Conservation (phyloP, 2,113 vertebrate species). For the Leptobrachium ailaonicum region DNA sequence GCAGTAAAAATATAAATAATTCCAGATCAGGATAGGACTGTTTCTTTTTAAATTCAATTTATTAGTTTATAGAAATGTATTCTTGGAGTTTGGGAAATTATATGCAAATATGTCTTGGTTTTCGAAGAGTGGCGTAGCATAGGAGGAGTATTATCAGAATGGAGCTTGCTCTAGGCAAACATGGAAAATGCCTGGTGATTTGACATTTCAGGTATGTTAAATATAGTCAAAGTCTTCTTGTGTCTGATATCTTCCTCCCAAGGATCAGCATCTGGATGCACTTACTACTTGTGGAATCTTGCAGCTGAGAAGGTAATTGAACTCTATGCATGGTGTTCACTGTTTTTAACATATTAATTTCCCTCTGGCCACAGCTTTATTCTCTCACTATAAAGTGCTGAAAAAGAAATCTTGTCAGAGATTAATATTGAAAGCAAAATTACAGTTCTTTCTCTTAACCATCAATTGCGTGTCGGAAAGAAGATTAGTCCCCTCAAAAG, state of each 20-base stretch:
- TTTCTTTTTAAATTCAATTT: no score
- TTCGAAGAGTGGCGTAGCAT: not conserved
- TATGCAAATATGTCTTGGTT: not conserved
- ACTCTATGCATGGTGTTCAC: not conserved
- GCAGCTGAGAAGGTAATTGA: constrained; percentile 26
- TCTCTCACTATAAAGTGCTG: constrained; percentile 33
- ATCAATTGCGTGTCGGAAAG: not conserved
- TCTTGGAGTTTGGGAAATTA: not conserved
- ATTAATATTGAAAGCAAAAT: constrained; percentile 42
- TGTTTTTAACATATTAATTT: constrained; percentile 40
- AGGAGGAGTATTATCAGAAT: not conserved
- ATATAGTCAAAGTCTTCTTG: not conserved
- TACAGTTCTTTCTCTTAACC: constrained; percentile 22
- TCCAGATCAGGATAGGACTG: no score
- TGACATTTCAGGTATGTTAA: not conserved
- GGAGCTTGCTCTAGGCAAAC: not conserved
- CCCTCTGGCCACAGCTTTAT: constrained; percentile 39
- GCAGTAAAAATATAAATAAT: no score
- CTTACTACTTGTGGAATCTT: constrained; percentile 1
- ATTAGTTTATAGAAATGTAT: no score
- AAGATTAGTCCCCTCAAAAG: no score
- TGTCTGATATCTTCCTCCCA: not conserved
- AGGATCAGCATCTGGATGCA: constrained; percentile 17
- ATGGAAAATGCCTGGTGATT: not conserved
- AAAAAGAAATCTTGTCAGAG: constrained; percentile 34